Evolutionary conservation across 2,797 vertebrate genomes (phyloP), one percentile per base, ranked within the genome.

Genomic region (Bucorvus abyssinicus): DNA sequence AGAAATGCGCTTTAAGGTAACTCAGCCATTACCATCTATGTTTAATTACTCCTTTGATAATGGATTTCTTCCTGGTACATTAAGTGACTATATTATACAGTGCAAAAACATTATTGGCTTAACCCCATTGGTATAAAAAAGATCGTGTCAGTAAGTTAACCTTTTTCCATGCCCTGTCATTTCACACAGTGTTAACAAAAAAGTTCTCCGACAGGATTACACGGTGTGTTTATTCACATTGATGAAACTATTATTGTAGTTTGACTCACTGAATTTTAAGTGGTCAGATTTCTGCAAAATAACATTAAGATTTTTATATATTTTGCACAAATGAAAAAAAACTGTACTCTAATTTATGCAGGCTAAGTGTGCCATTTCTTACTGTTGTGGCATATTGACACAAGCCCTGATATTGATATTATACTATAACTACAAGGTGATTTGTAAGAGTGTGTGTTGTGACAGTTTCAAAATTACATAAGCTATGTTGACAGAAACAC

Each of bases 41-140:
- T 80, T 91, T 89, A 89, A 77, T 71, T 92, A 73, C 16, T 82
- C 21, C 44, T 87, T 95, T 81, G 16, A 64, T 74, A 88, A 92
- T 47, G 12, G 29, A 36, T 42, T 84, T 81, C 81, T 95, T 93
- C 49, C 68, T 65, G 36, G n/a, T 93, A 63, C 19, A 61, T 75
- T 61, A 83, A 69, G 40, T 68, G 82, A 80, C 45, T 77, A 27
- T 19, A 74, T 71, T 90, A 88, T 65, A 77, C 19, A 70, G 36
- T 76, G 61, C 26, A 81, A 73, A 87, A 90, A 8, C 8, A 44
- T 81, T n/a, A 45, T 12, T 93, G 49, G 49, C 27, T 6, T 82
- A 69, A 73, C 7, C 10, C 79, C 32, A 47, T 65, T 68, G 21
- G 14, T 90, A 80, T 17, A n/a, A 82, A 94, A 94, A 82, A 53